Evolutionary conservation across 64 coral and sea anemone species (phyloP).

Genomic region (Astreopora myriophthalma): DNA sequence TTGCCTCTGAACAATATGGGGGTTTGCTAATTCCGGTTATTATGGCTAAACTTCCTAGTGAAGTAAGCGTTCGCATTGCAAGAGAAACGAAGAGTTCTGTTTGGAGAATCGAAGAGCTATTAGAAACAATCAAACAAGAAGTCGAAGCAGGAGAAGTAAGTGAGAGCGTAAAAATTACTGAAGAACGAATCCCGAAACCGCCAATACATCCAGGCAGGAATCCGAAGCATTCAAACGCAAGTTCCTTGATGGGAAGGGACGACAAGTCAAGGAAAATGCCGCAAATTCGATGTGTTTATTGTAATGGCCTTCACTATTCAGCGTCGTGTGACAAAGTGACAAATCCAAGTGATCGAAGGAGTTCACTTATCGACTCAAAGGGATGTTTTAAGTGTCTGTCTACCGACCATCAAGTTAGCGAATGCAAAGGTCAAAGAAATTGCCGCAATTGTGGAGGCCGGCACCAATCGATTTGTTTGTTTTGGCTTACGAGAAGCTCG

Average conservation of each 20-base stretch:
- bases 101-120: background rate
- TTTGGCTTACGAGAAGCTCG: background rate
- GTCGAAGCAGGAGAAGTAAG: background rate
- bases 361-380: background rate
- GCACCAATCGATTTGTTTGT: slow-evolving; percentile 60
- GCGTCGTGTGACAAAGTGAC: slow-evolving; percentile 59
- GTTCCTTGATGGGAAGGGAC: background rate
- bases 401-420: slow-evolving; percentile 18
- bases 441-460: slow-evolving; percentile 54
- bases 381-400: slow-evolving; percentile 57
- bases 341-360: background rate
- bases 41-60: background rate
- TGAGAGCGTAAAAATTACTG: background rate
- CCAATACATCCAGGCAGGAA: background rate
- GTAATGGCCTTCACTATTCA: background rate
- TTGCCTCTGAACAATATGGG: background rate
- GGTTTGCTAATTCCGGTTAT: background rate
- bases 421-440: slow-evolving; percentile 50
- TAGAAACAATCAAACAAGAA: background rate
- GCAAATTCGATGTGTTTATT: background rate
- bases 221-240: background rate
- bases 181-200: background rate
- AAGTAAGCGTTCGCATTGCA: background rate
- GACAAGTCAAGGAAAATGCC: background rate
- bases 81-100: background rate